Evolutionary conservation across 2,888 invertebrate genomes (phyloP).

Genomic region (Himalopsyche anomala): DNA sequence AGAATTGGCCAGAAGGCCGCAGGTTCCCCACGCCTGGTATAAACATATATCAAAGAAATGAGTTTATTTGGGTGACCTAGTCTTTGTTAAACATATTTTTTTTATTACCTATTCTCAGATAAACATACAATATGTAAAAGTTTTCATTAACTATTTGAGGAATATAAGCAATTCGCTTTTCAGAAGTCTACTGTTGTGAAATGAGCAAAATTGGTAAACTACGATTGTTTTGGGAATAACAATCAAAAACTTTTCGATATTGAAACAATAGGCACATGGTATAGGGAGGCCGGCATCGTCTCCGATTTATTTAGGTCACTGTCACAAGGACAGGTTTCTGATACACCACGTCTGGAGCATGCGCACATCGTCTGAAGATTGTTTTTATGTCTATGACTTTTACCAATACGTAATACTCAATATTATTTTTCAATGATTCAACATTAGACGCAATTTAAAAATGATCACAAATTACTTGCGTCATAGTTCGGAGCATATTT

Average conservation of each 20-base stretch:
- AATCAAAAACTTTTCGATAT: neutral
- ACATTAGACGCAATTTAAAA: neutral
- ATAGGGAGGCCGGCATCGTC: neutral
- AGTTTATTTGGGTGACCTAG: too few relatives aligned
- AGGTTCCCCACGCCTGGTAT: too few relatives aligned
- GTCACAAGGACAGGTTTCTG: slow-evolving; percentile 2
- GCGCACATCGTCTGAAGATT: neutral
- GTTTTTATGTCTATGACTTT: neutral
- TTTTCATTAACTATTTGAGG: too few relatives aligned
- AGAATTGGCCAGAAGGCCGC: too few relatives aligned
- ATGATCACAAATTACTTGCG: neutral
- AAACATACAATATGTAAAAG: too few relatives aligned
- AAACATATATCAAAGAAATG: too few relatives aligned
- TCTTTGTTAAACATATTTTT: too few relatives aligned
- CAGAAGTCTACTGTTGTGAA: too few relatives aligned
- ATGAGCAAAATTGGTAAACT: too few relatives aligned
- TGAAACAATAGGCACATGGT: neutral
- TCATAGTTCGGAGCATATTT: neutral
- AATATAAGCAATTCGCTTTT: too few relatives aligned
- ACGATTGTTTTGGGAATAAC: neutral
- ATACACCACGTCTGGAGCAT: neutral
- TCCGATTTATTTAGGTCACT: slow-evolving; percentile 34
- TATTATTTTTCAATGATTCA: neutral
- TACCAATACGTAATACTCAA: neutral
- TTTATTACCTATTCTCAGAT: too few relatives aligned